Evolutionary conservation across 2,888 invertebrate genomes (phyloP), one percentile per base, ranked within the genome.

Genomic region (Dioctria rufipes): DNA sequence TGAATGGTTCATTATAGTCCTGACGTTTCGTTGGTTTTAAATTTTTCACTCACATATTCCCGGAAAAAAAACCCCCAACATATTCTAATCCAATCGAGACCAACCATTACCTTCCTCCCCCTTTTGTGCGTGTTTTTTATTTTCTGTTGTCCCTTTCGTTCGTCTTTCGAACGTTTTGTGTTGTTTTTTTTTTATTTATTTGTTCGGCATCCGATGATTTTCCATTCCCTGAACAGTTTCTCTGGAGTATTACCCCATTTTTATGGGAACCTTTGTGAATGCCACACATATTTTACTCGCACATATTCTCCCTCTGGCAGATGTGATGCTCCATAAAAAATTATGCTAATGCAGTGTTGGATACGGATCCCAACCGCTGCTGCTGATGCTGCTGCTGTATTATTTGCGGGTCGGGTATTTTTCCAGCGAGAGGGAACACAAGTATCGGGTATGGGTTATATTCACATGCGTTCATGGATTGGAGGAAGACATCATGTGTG

Each of bases 401-500:
- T 78, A 46, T 65, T 49, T 61, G 9, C 11, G 40, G 39, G 40
- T 54, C 58, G n/a, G 5, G 8, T 61, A 13, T n/a, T 78, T 78
- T 49, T 78, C 37, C 46, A 78, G n/a, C 63, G 65, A 77, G 65
- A 49, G 9, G 37, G 63, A 5, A 61, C 65, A 9, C 9, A 11
- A 5, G 11, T 8, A 39, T 11, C 43, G 58, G 58, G 69, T 43
- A 51, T 65, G 80, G 58, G 51, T 75, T 80, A 63, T 49, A 49
- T 49, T 49, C 49, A 58, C 54, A 79, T 40, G 63, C 77, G 67
- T 77, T 77, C 80, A 67, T 81, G 81, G 80, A 81, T 80, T 81
- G 81, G 81, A 81, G 80, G 77, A 81, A 81, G 81, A 81, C 81
- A 69, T 81, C 80, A 77, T 65, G 80, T 81, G 67, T 81, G 81